A percentile compares a stretch with the other conserved stretches of the same genome.
Conservation (phyloP, 1,140 invertebrate genomes). For the Probaryconus sp. region DNA sequence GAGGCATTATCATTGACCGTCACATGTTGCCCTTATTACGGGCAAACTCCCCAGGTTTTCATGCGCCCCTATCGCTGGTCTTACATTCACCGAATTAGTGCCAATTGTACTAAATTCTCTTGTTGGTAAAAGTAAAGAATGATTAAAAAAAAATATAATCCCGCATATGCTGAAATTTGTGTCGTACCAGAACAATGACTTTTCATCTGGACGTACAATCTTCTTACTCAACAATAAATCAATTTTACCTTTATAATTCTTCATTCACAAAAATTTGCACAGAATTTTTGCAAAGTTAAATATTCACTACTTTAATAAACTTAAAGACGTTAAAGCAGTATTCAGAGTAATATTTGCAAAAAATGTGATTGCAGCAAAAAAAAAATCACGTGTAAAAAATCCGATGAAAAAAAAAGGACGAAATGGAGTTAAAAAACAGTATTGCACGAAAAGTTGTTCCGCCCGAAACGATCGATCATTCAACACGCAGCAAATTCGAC, state of each 20-base stretch:
- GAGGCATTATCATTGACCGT: conserved; percentile 47
- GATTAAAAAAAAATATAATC: conserved; percentile 34
- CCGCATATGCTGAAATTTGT: conserved; percentile 19
- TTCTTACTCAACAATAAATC: no score
- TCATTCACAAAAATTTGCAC: no score
- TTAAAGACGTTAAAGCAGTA: no score
- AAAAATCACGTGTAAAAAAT: no score
- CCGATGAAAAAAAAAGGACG: background rate
- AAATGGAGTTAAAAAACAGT: conserved; percentile 12
- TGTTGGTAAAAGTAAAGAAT: conserved; percentile 15
- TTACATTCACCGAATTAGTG: conserved; percentile 53
- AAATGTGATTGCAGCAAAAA: no score
- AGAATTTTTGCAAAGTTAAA: no score
- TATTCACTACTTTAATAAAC: no score
- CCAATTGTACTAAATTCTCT: conserved; percentile 42
- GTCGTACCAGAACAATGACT: background rate
- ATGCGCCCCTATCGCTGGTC: conserved; percentile 39
- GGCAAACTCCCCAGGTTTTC: conserved; percentile 34
- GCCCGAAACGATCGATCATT: conserved; percentile 41
- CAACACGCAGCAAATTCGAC: conserved; percentile 54
- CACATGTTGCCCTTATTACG: conserved; percentile 59
- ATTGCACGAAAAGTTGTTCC: conserved; percentile 12
- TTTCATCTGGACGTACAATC: no score
- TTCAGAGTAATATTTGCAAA: no score
- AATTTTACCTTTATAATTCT: no score